Percentiles rank a stretch among this genome's conserved stretches.
Evolutionary conservation across 1,140 invertebrate genomes (phyloP).

Genomic region (Anastrepha ludens): DNA sequence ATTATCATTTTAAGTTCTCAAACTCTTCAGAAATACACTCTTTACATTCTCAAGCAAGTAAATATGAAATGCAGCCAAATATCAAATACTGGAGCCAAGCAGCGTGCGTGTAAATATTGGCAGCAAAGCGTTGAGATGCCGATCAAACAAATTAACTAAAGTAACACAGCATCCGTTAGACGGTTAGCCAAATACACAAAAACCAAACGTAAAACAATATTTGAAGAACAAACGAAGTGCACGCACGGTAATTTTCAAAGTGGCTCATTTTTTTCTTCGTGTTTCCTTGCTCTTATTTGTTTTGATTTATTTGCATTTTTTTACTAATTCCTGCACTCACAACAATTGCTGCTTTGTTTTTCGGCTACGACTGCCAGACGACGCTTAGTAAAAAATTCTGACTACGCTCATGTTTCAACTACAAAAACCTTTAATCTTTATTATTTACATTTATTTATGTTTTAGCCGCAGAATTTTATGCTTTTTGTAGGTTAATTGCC

Average conservation of each 20-base stretch:
- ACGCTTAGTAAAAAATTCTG: neutral
- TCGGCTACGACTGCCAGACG: neutral
- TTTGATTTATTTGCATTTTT: neutral
- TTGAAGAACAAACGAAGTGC: neutral
- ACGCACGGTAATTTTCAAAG: slow-evolving; percentile 40
- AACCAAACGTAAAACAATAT: neutral
- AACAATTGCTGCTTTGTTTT: slow-evolving; percentile 33
- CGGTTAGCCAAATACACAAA: neutral
- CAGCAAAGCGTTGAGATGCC: slow-evolving; percentile 8
- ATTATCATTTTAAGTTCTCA: no score
- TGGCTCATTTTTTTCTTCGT: neutral
- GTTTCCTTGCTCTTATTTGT: neutral
- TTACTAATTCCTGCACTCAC: neutral
- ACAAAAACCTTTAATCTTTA: slow-evolving; percentile 9
- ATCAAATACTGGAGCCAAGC: neutral
- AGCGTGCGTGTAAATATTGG: neutral
- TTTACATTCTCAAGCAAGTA: neutral
- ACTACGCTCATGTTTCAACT: neutral
- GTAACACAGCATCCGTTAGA: slow-evolving; percentile 49
- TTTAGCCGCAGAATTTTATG: neutral
- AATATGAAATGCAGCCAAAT: slow-evolving; percentile 32
- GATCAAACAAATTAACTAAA: slow-evolving; percentile 31
- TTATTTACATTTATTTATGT: slow-evolving; percentile 44
- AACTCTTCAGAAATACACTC: no score
- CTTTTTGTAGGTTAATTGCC: slow-evolving; percentile 23